phyloP scores from a whole-genome alignment of 2,113 vertebrate species.

The Rhinolophus sinicus region DNA sequence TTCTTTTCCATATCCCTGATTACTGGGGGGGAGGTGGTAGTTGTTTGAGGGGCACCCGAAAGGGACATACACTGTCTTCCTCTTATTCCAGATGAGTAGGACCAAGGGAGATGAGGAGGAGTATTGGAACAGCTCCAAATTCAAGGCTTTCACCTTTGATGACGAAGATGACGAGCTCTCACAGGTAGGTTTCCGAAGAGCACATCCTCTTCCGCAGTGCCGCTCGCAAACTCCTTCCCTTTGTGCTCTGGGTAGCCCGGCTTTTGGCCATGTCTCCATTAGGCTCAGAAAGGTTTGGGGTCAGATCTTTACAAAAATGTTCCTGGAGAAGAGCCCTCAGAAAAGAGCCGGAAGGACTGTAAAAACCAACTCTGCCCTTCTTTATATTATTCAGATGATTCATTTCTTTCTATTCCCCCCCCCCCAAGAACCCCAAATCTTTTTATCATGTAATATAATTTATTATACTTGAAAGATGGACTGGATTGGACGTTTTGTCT shows the following conservation, averaged over 20 bases:
- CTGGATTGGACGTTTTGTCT: background rate
- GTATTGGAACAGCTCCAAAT: constrained; percentile 97
- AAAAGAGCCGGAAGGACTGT: background rate
- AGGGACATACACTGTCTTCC: background rate
- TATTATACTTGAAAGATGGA: constrained; percentile 42
- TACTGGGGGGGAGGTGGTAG: background rate
- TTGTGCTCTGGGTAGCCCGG: background rate
- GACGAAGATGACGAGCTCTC: constrained; percentile 95
- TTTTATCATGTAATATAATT: background rate
- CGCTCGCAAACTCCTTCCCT: background rate
- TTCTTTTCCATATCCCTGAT: background rate
- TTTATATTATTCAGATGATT: background rate
- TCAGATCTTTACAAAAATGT: background rate
- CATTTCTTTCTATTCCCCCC: background rate
- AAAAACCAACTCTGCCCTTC: background rate
- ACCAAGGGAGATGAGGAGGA: constrained; percentile 95
- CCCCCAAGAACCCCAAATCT: background rate
- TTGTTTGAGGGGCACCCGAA: background rate
- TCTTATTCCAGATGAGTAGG: constrained; percentile 90
- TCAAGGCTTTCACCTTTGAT: constrained; percentile 95
- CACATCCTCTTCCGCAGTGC: too few species aligned
- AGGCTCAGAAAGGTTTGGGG: background rate
- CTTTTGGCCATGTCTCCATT: background rate
- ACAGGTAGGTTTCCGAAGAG: constrained; percentile 82
- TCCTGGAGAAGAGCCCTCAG: background rate